Evolutionary conservation across 2,797 vertebrate species (phyloP), one percentile per base, ranked within the genome.

Genomic region (Trachurus trachurus): DNA sequence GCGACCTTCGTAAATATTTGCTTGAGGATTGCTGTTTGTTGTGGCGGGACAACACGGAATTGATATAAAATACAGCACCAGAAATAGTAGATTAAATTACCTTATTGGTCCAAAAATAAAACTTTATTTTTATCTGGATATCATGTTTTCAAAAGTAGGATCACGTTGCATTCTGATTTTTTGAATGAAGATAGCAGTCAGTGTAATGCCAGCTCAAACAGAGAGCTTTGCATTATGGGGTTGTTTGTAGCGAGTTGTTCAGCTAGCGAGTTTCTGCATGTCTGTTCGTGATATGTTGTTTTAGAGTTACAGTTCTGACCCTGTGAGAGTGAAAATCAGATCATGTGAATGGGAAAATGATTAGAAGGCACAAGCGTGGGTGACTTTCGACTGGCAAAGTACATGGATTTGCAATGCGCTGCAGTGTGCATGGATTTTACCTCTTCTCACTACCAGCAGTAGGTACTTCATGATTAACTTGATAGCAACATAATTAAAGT

Each of bases 1-100:
- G 22, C 50, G 63, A 81, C 71, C 53, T 64, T 72, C 52, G 19
- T 44, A 21, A 63, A 39, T 42, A 59, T 71, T 81, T 66, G 37
- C 60, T 61, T 39, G 49, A 62, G 22, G 5, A 6, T 57, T 71
- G 2, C 44, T 63, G 63, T 50, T 79, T 76, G 19, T 66, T 56
- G 39, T 22, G 11, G 17, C 60, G 34, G 12, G 50, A 45, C 21
- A 19, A 82, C 5, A 49, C 9, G 66, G 58, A 19, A 61, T 16
- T 47, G 67, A 70, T 39, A 59, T 16, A 11, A 71, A 66, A 26
- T 19, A 9, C 9, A 47, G 26, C 37, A 54, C 9, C 19, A 47
- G 13, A 60, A 13, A 21, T 40, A 53, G 2, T 22, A 4, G 13
- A 59, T 47, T 39, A 54, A 21, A 57, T n/a, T 40, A 52, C 1